phyloP scores from a whole-genome alignment of 2,888 invertebrate species.

The Glaucopsyche alexis region DNA sequence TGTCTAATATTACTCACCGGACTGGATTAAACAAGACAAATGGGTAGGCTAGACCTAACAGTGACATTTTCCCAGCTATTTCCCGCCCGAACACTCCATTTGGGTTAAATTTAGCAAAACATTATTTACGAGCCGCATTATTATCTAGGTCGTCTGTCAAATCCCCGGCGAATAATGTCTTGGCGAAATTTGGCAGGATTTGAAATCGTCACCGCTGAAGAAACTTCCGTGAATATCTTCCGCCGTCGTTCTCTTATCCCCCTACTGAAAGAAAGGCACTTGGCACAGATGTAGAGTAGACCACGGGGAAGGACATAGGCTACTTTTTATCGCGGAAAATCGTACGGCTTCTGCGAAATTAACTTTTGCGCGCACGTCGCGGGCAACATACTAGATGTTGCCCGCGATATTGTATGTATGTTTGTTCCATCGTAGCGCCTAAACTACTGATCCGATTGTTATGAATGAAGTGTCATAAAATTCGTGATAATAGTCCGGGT shows the following conservation, averaged over 20 bases:
- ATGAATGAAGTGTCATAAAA: too few species aligned
- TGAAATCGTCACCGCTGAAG: not conserved
- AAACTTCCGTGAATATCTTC: not conserved
- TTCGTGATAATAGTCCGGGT: too few species aligned
- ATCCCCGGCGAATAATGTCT: constrained; percentile 28
- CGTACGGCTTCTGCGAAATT: too few species aligned
- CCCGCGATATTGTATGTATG: too few species aligned
- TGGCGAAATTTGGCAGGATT: constrained; percentile 12
- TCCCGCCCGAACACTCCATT: constrained; percentile 39
- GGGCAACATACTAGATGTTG: too few species aligned
- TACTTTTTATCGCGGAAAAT: too few species aligned
- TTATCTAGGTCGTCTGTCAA: constrained; percentile 30
- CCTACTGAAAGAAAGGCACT: not conserved
- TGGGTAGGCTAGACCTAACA: constrained; percentile 30
- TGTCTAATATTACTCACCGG: constrained; percentile 30
- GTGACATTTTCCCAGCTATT: constrained; percentile 41
- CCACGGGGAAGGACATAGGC: too few species aligned
- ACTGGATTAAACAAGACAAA: constrained; percentile 31
- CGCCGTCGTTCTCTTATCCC: not conserved
- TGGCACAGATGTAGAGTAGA: too few species aligned
- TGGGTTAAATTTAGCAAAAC: constrained; percentile 42
- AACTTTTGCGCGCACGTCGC: too few species aligned
- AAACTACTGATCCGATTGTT: too few species aligned
- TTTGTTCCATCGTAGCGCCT: too few species aligned
- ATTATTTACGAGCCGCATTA: constrained; percentile 39